phyloP scores from a whole-genome alignment of 2,797 vertebrate genomes.

The Nyctalus aviator region DNA sequence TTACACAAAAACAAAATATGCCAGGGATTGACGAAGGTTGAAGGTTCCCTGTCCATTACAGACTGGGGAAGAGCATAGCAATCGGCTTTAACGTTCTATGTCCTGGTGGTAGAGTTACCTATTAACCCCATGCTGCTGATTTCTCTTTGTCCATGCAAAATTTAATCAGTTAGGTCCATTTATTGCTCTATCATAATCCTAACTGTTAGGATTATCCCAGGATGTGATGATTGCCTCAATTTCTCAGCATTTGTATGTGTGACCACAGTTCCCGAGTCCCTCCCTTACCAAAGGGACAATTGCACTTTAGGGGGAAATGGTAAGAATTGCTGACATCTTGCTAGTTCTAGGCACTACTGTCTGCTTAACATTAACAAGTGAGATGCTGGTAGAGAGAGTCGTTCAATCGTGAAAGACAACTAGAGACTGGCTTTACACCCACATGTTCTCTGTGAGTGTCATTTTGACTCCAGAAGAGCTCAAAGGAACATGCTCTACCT shows the following conservation, averaged over 20 bases:
- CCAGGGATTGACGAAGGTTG: conserved; percentile 2
- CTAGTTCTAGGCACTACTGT: not conserved
- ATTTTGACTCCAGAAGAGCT: not conserved
- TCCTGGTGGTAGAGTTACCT: not conserved
- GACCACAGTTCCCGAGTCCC: not conserved
- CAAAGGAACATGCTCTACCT: not conserved
- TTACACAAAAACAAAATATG: conserved; percentile 56
- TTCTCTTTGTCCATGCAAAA: conserved; percentile 9
- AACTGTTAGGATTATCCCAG: not conserved
- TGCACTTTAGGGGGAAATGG: not conserved
- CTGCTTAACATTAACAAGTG: conserved; percentile 22
- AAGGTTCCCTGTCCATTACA: not conserved
- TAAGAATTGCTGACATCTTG: not conserved
- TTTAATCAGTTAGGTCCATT: not conserved
- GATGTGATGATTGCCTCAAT: not conserved
- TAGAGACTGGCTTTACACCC: not conserved
- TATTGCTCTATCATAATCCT: no score
- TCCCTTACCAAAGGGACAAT: conserved; percentile 21
- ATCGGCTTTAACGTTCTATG: not conserved
- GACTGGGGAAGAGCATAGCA: not conserved
- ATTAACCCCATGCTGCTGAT: not conserved
- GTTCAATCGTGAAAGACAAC: not conserved
- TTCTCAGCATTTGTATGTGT: not conserved
- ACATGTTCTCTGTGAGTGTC: not conserved
- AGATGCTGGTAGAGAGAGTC: not conserved